phyloP scores from a whole-genome alignment of 2,888 invertebrate genomes.

The Orthonychiurus folsomi region DNA sequence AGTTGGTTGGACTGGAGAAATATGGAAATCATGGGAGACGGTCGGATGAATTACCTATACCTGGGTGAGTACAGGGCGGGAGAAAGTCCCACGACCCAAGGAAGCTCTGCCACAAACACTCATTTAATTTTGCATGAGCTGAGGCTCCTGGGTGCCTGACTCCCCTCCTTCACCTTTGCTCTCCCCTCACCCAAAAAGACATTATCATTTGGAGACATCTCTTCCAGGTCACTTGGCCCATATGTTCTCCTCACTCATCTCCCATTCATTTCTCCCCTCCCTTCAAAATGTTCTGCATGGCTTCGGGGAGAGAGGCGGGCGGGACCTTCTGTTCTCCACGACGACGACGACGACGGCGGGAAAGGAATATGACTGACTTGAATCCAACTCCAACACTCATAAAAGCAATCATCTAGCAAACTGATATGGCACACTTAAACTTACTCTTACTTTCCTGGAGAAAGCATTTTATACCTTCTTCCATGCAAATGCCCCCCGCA shows the following conservation, averaged over 20 bases:
- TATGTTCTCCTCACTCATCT: neutral
- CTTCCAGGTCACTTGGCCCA: neutral
- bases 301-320: too few relatives aligned
- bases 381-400: neutral
- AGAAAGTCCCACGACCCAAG: too few relatives aligned
- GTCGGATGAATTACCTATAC: too few relatives aligned
- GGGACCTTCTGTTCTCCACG: too few relatives aligned
- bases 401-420: slow-evolving; percentile 1
- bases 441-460: neutral
- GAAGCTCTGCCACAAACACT: neutral
- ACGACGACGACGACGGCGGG: too few relatives aligned
- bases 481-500: too few relatives aligned
- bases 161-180: neutral
- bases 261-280: too few relatives aligned
- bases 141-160: neutral
- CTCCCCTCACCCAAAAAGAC: neutral
- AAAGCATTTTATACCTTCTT: neutral
- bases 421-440: neutral
- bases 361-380: neutral
- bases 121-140: neutral
- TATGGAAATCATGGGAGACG: too few relatives aligned
- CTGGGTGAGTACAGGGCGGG: too few relatives aligned
- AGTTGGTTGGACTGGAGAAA: too few relatives aligned
- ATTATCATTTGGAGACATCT: neutral
- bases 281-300: too few relatives aligned